Percentiles rank a stretch among this genome's conserved stretches.
Evolutionary conservation across 1,140 invertebrate species (phyloP).

Genomic region (Cotesia glomerata): DNA sequence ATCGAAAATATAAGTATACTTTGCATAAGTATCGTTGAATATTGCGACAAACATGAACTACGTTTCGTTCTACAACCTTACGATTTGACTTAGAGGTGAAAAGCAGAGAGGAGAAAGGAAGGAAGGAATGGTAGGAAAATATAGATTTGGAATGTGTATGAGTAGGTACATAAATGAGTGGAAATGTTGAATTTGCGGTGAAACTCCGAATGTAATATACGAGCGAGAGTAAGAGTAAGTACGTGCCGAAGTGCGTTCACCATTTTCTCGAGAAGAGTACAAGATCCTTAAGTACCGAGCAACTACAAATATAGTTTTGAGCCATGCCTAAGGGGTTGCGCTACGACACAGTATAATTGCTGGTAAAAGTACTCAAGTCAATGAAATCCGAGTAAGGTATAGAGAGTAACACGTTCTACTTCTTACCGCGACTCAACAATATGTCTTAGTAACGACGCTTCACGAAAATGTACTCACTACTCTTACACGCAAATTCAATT

Average conservation of each 20-base stretch:
- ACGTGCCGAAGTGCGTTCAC: conserved; percentile 27
- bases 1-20: too few relatives aligned
- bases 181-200: conserved; percentile 5
- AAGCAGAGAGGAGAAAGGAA: background rate
- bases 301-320: conserved; percentile 19
- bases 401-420: conserved; percentile 2
- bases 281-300: conserved; percentile 7
- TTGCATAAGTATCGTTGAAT: too few relatives aligned
- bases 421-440: conserved; percentile 9
- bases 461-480: background rate
- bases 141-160: background rate
- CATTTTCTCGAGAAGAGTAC: conserved; percentile 10
- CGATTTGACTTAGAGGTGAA: too few relatives aligned
- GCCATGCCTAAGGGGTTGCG: conserved; percentile 14
- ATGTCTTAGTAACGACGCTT: background rate
- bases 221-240: conserved; percentile 18
- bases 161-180: background rate
- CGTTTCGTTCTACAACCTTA: too few relatives aligned
- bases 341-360: conserved; percentile 15
- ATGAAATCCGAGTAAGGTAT: conserved; percentile 11
- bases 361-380: conserved; percentile 26
- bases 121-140: background rate
- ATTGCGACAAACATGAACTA: too few relatives aligned
- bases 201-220: conserved; percentile 14
- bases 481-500: conserved; percentile 8